phyloP scores from a whole-genome alignment of 2,888 invertebrate genomes.

The Pachymerium ferrugineum region DNA sequence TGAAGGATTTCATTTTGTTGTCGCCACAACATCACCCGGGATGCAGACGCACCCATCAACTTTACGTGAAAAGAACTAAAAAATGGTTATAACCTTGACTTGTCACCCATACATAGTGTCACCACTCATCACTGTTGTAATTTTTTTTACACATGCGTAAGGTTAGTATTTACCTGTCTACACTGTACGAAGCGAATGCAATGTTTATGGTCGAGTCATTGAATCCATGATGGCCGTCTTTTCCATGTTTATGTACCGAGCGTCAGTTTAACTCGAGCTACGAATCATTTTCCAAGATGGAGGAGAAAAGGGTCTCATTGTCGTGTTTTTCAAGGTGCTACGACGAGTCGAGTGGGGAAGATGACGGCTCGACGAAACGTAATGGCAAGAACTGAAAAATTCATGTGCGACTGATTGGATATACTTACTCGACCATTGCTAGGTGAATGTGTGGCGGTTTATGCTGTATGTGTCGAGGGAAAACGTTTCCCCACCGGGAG shows the following conservation, averaged over 20 bases:
- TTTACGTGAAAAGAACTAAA: neutral
- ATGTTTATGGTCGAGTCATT: neutral
- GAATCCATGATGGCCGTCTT: neutral
- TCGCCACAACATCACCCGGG: neutral
- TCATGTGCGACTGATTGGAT: constrained; percentile 31
- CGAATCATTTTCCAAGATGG: constrained; percentile 23
- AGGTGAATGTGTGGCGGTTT: constrained; percentile 10
- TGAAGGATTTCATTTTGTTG: neutral
- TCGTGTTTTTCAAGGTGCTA: neutral
- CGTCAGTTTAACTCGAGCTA: constrained; percentile 18
- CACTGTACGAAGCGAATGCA: neutral
- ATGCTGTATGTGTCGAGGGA: neutral
- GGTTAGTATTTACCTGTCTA: constrained; percentile 10
- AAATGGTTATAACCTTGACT: neutral
- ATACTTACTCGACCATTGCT: constrained; percentile 28
- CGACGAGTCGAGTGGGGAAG: neutral
- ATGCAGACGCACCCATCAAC: neutral
- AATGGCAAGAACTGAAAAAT: constrained; percentile 24
- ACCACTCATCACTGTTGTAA: neutral
- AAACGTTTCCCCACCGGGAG: neutral
- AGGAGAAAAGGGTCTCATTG: neutral
- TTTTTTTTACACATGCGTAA: constrained; percentile 2
- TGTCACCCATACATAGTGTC: neutral
- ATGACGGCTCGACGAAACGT: constrained; percentile 13
- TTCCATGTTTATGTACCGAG: constrained; percentile 10